Conservation (phyloP, 2,888 invertebrate species). For the Drosophila dives region DNA sequence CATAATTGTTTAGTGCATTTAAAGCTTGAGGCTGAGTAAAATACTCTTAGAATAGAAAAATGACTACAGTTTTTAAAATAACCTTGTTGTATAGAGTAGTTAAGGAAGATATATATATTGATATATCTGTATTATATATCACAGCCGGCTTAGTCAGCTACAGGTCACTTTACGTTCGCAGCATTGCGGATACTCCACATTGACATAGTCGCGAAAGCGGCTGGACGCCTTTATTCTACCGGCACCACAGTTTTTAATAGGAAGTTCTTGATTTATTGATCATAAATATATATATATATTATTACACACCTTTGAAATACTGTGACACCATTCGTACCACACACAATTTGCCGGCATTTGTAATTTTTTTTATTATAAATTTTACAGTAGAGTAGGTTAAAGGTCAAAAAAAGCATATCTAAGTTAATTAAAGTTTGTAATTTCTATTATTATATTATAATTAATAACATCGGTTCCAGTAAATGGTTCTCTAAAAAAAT, state of each 20-base stretch:
- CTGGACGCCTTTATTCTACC: slow-evolving; percentile 19
- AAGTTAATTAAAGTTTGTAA: too few relatives aligned
- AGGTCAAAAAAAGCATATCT: too few relatives aligned
- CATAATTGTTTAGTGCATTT: slow-evolving; percentile 40
- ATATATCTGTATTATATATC: neutral
- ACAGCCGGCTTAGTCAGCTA: slow-evolving; percentile 16
- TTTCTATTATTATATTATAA: too few relatives aligned
- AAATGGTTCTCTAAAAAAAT: too few relatives aligned
- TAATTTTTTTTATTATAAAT: slow-evolving; percentile 1
- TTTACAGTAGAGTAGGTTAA: too few relatives aligned
- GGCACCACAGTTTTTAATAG: slow-evolving; percentile 51
- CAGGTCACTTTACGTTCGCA: slow-evolving; percentile 47
- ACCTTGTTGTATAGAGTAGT: slow-evolving; percentile 15
- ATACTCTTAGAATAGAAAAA: neutral
- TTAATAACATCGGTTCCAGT: too few relatives aligned
- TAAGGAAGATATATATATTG: neutral
- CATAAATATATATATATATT: neutral
- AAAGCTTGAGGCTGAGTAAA: slow-evolving; percentile 1
- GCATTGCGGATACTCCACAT: slow-evolving; percentile 58
- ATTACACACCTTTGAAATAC: slow-evolving; percentile 49
- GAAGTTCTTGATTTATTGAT: neutral
- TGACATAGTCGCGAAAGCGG: slow-evolving; percentile 13
- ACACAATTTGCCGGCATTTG: slow-evolving; percentile 59
- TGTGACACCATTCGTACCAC: slow-evolving; percentile 39
- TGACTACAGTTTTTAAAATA: neutral